Evolutionary conservation across 2,113 vertebrate genomes (phyloP).

Genomic region (Seriola dumerili): DNA sequence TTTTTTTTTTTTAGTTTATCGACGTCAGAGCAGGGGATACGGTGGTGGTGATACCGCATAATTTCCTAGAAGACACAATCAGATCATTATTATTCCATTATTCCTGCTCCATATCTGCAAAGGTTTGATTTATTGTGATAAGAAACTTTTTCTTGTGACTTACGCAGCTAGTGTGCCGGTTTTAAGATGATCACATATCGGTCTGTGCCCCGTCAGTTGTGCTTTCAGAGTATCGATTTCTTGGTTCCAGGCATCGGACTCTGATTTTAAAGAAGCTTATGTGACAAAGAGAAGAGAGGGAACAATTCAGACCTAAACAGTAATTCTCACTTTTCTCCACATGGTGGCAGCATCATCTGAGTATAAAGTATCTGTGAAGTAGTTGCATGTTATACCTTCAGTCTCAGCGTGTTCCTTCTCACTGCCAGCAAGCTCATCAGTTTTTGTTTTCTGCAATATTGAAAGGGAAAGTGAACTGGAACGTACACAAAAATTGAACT

Average conservation of each 20-base stretch:
- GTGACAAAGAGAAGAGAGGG: slow-evolving; percentile 7
- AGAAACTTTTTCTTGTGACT: slow-evolving; percentile 12
- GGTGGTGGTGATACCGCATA: slow-evolving; percentile 13
- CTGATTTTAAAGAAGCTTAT: slow-evolving; percentile 30
- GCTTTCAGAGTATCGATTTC: not conserved
- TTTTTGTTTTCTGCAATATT: slow-evolving; percentile 9
- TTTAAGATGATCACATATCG: slow-evolving; percentile 51
- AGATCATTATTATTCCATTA: not conserved
- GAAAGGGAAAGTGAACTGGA: not conserved
- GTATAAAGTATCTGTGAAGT: not conserved
- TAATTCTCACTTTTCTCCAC: slow-evolving; percentile 20
- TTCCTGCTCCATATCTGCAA: not conserved
- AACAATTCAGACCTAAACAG: not conserved
- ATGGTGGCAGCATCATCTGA: slow-evolving; percentile 30
- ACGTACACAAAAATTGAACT: not conserved
- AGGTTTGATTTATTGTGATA: not conserved
- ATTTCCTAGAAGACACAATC: slow-evolving; percentile 55
- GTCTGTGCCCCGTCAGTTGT: not conserved
- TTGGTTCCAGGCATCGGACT: slow-evolving; percentile 41
- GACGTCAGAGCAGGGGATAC: too few species aligned
- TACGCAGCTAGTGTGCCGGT: fast-evolving
- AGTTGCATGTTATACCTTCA: slow-evolving; percentile 27
- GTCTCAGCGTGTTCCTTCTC: not conserved
- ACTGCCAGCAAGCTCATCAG: fast-evolving
- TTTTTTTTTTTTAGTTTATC: not conserved